A percentile compares a stretch with the other conserved stretches of the same genome.
These are phyloP conservation scores for Nephrocerus scutellatus DNA, from an alignment of 2,888 invertebrate species.

Conservation along the genomic window DNA sequence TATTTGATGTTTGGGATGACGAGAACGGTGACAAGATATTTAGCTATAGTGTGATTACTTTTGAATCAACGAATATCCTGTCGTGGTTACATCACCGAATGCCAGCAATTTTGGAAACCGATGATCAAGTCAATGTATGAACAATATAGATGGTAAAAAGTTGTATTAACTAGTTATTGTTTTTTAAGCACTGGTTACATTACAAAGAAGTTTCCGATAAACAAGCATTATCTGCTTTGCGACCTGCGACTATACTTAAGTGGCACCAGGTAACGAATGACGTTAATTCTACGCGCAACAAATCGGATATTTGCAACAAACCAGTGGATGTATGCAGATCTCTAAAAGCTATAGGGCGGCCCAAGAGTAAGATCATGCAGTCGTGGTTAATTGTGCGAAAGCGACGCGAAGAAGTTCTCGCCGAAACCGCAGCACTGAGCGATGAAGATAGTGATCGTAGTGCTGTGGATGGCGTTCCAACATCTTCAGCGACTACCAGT, in stretches of 20 bases:
- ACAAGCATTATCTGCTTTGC: constrained; percentile 49
- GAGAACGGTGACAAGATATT: constrained; percentile 55
- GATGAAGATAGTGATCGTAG: constrained; percentile 9
- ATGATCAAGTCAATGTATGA: constrained; percentile 57
- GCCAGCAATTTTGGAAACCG: constrained; percentile 68
- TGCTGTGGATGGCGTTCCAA: constrained; percentile 8
- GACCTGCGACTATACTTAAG: constrained; percentile 50
- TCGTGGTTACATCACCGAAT: constrained; percentile 72
- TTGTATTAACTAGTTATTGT: not conserved
- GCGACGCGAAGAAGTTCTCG: constrained; percentile 12
- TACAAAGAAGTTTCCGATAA: constrained; percentile 50
- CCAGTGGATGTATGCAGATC: constrained; percentile 42
- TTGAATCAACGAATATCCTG: constrained; percentile 60
- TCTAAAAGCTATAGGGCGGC: not conserved
- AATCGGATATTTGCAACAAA: constrained; percentile 55
- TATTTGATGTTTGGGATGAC: constrained; percentile 64
- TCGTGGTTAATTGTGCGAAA: constrained; percentile 35
- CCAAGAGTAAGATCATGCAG: constrained; percentile 33
- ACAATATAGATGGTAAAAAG: no score
- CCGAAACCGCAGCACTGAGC: constrained; percentile 11
- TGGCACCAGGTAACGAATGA: constrained; percentile 65
- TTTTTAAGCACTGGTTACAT: constrained; percentile 61
- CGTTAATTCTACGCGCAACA: constrained; percentile 68
- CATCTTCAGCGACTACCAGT: constrained; percentile 13
- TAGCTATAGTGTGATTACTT: constrained; percentile 71